Base-by-base conservation (phyloP, 2,888 invertebrate genomes). In the Lymantria dispar region DNA sequence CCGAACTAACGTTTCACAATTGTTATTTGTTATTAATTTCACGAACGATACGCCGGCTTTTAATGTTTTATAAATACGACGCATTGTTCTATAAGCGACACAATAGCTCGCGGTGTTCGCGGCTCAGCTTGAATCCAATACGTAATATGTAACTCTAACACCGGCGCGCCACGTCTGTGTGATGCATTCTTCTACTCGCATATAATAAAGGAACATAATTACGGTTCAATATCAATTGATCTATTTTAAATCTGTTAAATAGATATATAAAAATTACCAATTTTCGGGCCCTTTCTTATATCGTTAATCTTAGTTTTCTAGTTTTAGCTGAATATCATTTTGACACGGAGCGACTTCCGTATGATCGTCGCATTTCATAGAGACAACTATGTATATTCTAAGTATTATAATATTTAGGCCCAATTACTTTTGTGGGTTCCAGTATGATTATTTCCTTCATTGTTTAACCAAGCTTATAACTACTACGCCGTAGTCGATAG, bases 1-100 rank as follows among this genome's bases (percentile, higher is more conserved):
- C 86, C 85, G 85, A 87, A 87, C 85, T 85, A 87, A 86, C 85
- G 88, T 89, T 89, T 84, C 90, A 87, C 87, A 84, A 88, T 89
- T 90, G 90, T 90, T 90, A 90, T 91, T 91, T 90, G 90, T 91
- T 91, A 90, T 91, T 90, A 90, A 90, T 91, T 90, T 91, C 90
- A 85, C 83, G 88, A 89, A 84, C 90, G 90, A 89, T 90, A 90
- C 87, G 87, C 83, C 82, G 83, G 86, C 83, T 87, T 85, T 87
- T 85, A 90, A 87, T 91, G 91, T 91, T 91, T 91, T 91, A 89
- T 90, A 90, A 90, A 90, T 89, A 91, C 83, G 85, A 82, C 74
- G 87, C 88, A 91, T 91, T 91, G 91, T 91, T 91, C 88, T 83
- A 83, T 83, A 82, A 78, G 85, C 88, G 85, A 87, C 86, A 90